Evolutionary conservation across 2,797 vertebrate species (phyloP), one percentile per base, ranked within the genome.

Genomic region (Platalea minor): DNA sequence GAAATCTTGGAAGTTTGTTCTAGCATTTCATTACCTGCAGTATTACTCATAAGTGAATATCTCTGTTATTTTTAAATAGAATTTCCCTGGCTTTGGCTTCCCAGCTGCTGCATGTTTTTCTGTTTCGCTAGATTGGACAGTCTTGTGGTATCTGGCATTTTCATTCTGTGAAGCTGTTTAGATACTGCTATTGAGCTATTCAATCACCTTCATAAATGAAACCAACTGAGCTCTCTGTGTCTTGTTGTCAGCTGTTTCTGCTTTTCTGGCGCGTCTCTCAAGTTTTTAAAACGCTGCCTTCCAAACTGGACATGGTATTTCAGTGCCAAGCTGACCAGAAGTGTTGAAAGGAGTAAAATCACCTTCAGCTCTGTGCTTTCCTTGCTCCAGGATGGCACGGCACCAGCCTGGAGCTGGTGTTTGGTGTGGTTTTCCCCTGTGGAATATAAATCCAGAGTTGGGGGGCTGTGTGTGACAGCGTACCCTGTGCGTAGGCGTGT

Each of bases 11-110:
- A 78, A 83, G 61, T 81, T 93, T 74, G 60, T 83, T 94, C 93
- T 94, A 72, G 61, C 67, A 29, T 95, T 80, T 89, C 84, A 89
- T 89, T 93, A 88, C 61, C 46, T 85, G 46, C 81, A 61, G 53
- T 85, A 56, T 88, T 92, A 54, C 2, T 5, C 50, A 19, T 50
- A 83, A 92, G 28, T 77, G 5, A 80, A 19, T 72, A 72, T 77
- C 29, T 87, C 39, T 69, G 18, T 73, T 87, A 65, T 78, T 93
- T 93, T 67, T 68, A 89, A 92, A 41, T n/a, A 75, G 84, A 81
- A 76, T 96, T 91, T 86, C 54, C 45, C 76, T 56, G 18, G 43
- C 57, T 83, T 65, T 16, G 3, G 35, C 65, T 84, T 76, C 87
- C 43, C 0, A 5, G 51, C 59, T 88, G 64, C 76, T 60, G 43